These are phyloP conservation scores for Cephus nigrinus DNA, from an alignment of 2,888 invertebrate species.

Conservation along the genomic window DNA sequence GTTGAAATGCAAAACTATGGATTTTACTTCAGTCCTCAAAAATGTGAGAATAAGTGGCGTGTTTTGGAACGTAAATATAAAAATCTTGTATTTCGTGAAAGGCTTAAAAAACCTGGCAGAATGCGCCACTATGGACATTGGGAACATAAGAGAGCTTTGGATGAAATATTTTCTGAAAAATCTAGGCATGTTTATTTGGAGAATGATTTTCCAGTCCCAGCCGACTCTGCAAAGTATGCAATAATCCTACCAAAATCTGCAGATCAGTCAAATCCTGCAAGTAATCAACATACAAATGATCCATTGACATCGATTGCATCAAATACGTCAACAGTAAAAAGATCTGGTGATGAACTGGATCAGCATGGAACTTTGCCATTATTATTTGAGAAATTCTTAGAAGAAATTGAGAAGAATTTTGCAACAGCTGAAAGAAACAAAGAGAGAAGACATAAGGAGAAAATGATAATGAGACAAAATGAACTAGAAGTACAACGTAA, in stretches of 20 bases:
- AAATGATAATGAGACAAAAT: constrained; percentile 42
- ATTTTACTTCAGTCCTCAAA: constrained; percentile 55
- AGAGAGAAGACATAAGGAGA: constrained; percentile 48
- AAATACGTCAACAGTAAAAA: background rate
- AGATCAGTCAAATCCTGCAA: constrained; percentile 3
- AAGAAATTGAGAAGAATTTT: constrained; percentile 42
- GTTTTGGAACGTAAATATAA: constrained; percentile 59
- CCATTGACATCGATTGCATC: background rate
- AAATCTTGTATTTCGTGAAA: constrained; percentile 53
- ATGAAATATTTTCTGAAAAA: constrained; percentile 56
- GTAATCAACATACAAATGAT: constrained; percentile 10
- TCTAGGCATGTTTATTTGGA: constrained; percentile 42
- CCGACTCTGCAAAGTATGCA: constrained; percentile 30
- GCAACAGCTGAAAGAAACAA: constrained; percentile 40
- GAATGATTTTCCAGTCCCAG: constrained; percentile 35
- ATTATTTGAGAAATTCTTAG: constrained; percentile 30
- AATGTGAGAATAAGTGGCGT: constrained; percentile 61
- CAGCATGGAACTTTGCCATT: constrained; percentile 18
- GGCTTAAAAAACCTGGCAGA: constrained; percentile 55
- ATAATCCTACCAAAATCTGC: constrained; percentile 32
- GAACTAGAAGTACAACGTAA: constrained; percentile 46
- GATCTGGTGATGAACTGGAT: constrained; percentile 11
- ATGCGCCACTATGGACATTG: constrained; percentile 58
- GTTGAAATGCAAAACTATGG: constrained; percentile 51
- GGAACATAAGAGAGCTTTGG: constrained; percentile 57